phyloP scores from a whole-genome alignment of 2,797 vertebrate species.

The Neostethus bicornis region DNA sequence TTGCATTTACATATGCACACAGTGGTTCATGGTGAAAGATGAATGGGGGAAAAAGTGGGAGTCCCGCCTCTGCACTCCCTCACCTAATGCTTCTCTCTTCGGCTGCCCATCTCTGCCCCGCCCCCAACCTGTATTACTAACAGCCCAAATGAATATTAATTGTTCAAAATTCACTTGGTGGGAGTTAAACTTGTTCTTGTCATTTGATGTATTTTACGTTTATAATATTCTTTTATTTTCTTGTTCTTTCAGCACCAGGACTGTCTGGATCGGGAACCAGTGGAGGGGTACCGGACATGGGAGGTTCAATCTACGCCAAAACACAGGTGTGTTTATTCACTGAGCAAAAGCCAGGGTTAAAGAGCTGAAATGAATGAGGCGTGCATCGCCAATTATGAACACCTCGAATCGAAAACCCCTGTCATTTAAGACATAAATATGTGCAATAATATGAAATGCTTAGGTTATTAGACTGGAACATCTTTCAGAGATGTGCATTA shows the following conservation, averaged over 20 bases:
- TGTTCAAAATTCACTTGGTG: constrained; percentile 22
- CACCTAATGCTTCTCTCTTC: constrained; percentile 65
- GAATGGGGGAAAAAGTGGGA: constrained; percentile 29
- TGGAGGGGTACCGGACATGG: constrained; percentile 91
- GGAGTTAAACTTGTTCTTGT: constrained; percentile 6
- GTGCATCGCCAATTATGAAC: too few species aligned
- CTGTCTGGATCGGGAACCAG: constrained; percentile 79
- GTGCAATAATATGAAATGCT: too few species aligned
- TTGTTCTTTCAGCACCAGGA: constrained; percentile 67
- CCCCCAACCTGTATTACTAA: too few species aligned
- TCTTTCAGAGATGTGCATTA: too few species aligned
- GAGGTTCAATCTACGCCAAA: constrained; percentile 93
- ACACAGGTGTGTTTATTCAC: constrained; percentile 84
- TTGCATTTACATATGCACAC: constrained; percentile 42
- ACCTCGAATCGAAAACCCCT: too few species aligned
- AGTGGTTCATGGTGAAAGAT: constrained; percentile 34
- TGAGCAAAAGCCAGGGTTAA: too few species aligned
- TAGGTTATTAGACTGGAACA: too few species aligned
- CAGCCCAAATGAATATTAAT: constrained; percentile 38
- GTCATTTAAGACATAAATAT: not conserved
- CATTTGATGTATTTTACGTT: constrained; percentile 4
- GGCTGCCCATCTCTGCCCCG: constrained; percentile 67
- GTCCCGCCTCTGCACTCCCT: constrained; percentile 47
- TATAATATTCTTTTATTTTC: constrained; percentile 2
- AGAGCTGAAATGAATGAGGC: too few species aligned